These are phyloP conservation scores for Podiceps cristatus DNA, from an alignment of 2,113 vertebrate species.

Conservation along the genomic window DNA sequence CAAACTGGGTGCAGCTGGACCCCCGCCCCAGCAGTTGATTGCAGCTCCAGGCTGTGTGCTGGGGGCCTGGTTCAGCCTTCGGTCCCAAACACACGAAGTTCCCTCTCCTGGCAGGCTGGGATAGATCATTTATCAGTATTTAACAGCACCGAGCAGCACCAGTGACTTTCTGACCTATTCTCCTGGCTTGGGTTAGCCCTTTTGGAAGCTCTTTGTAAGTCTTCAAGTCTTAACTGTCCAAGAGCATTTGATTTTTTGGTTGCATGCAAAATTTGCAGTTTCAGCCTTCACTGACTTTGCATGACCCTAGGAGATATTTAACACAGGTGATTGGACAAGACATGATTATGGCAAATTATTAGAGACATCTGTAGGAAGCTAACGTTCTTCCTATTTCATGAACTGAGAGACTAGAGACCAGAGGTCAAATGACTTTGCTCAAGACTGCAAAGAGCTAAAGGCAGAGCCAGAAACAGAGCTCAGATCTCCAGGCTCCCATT, in stretches of 20 bases:
- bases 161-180: not conserved
- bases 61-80: not conserved
- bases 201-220: not conserved
- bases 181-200: not conserved
- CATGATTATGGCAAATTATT: conserved; percentile 20
- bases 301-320: conserved; percentile 13
- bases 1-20: not conserved
- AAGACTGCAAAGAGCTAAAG: not conserved
- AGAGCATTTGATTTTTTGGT: not conserved
- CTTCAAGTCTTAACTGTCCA: not conserved
- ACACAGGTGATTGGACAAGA: conserved; percentile 50
- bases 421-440: conserved; percentile 24
- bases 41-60: not conserved
- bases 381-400: conserved; percentile 12
- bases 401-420: not conserved
- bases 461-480: conserved; percentile 16
- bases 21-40: not conserved
- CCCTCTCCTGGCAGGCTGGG: not conserved
- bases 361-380: conserved; percentile 45
- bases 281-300: conserved; percentile 39
- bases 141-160: not conserved
- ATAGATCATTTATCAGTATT: not conserved
- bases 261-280: conserved; percentile 4
- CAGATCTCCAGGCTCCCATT: not conserved
- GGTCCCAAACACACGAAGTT: not conserved